These are phyloP conservation scores for Cynopterus sphinx DNA, from an alignment of 2,797 vertebrate species.

Conservation along the genomic window DNA sequence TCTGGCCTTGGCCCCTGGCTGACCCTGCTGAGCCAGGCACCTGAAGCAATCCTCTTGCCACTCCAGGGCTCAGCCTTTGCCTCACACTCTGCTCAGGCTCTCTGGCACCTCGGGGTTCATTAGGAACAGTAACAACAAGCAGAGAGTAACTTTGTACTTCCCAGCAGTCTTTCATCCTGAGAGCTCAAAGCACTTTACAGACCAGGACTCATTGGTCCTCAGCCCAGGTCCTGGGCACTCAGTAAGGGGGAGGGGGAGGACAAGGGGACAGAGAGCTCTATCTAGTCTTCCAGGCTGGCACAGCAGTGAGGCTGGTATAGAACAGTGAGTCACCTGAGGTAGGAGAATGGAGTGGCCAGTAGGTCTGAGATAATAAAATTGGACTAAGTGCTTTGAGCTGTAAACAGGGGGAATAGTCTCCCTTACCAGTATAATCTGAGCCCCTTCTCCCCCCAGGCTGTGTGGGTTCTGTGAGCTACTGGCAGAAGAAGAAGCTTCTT, in stretches of 20 bases:
- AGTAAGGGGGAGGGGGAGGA: not conserved
- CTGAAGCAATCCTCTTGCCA: not conserved
- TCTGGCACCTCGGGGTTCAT: constrained; percentile 49
- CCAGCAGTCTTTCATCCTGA: constrained; percentile 72
- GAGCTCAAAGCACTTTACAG: constrained; percentile 78
- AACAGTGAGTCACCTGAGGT: constrained; percentile 41
- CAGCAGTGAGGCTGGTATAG: not conserved
- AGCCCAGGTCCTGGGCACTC: constrained; percentile 23
- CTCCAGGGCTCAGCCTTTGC: constrained; percentile 30
- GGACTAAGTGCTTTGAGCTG: not conserved
- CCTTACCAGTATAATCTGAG: not conserved
- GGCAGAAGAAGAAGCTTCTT: not conserved
- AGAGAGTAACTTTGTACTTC: constrained; percentile 74
- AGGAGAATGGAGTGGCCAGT: not conserved
- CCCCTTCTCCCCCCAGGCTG: not conserved
- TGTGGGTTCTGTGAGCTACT: not conserved
- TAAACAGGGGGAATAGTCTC: not conserved
- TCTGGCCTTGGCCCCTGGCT: constrained; percentile 60
- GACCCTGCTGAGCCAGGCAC: constrained; percentile 52
- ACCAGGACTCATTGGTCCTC: constrained; percentile 58
- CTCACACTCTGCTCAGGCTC: constrained; percentile 16
- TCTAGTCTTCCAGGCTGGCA: constrained; percentile 27
- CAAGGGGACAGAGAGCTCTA: not conserved
- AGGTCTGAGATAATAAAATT: constrained; percentile 36
- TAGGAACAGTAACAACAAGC: constrained; percentile 62